Percentiles rank a stretch among this genome's conserved stretches.
Evolutionary conservation across 2,888 invertebrate genomes (phyloP).

Genomic region (Pseudococcus jackbeardsleyi): DNA sequence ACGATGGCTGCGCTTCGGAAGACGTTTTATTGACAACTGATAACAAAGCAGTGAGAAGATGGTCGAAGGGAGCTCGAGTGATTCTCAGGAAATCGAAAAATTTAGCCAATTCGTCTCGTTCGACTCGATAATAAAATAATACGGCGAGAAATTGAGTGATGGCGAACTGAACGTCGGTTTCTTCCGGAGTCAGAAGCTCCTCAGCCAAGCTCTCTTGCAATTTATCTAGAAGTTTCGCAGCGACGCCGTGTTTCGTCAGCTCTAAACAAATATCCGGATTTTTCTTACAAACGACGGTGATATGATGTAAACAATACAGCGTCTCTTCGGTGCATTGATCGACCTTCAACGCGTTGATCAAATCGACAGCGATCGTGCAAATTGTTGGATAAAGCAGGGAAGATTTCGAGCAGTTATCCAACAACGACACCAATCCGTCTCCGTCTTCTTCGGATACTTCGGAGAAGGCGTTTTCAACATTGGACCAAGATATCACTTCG

Average conservation of each 20-base stretch:
- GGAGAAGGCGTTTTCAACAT: constrained; percentile 54
- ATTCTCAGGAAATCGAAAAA: constrained; percentile 65
- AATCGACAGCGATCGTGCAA: constrained; percentile 66
- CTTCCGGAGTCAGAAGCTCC: constrained; percentile 58
- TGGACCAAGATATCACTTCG: constrained; percentile 58
- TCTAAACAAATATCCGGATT: constrained; percentile 70
- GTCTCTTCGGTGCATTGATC: constrained; percentile 65
- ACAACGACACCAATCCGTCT: constrained; percentile 64
- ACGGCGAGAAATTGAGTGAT: constrained; percentile 66
- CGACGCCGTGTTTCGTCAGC: constrained; percentile 71
- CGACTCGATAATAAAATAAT: constrained; percentile 65
- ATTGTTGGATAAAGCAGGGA: constrained; percentile 63
- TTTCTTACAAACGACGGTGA: constrained; percentile 66
- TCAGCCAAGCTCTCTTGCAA: constrained; percentile 61
- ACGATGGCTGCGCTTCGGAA: constrained; percentile 30
- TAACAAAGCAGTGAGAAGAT: constrained; percentile 19
- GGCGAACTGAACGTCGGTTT: constrained; percentile 59
- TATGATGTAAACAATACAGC: constrained; percentile 66
- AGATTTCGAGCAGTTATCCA: constrained; percentile 55
- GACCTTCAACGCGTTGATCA: constrained; percentile 63
- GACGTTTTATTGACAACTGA: constrained; percentile 46
- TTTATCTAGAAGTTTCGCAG: constrained; percentile 69
- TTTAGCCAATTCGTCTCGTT: constrained; percentile 62
- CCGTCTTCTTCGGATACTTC: constrained; percentile 58
- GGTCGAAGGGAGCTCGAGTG: constrained; percentile 53